phyloP scores from a whole-genome alignment of 1,140 invertebrate genomes.

The Dreissena rostriformis region DNA sequence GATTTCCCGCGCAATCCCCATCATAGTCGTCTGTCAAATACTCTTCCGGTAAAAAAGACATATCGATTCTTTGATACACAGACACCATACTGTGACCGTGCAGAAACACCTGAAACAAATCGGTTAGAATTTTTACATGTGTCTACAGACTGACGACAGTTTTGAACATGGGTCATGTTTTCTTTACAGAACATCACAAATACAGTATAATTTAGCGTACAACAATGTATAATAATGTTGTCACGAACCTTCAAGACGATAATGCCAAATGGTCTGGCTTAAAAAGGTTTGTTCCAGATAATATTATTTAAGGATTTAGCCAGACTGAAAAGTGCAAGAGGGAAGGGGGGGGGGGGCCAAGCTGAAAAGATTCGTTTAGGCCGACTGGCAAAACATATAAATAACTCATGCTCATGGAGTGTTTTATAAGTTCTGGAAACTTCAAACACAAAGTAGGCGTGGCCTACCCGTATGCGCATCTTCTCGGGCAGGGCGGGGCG shows the following conservation, averaged over 20 bases:
- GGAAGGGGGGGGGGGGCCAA: background rate
- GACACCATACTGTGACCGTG: constrained; percentile 58
- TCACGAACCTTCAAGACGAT: too few relatives aligned
- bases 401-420: background rate
- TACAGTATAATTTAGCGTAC: too few relatives aligned
- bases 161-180: background rate
- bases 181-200: too few relatives aligned
- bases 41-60: constrained; percentile 62
- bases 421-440: background rate
- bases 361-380: too few relatives aligned
- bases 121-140: too few relatives aligned
- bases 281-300: too few relatives aligned
- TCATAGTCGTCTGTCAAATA: constrained; percentile 65
- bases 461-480: constrained; percentile 51
- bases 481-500: constrained; percentile 48
- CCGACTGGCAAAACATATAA: background rate
- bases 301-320: background rate
- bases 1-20: constrained; percentile 45
- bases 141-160: background rate
- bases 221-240: too few relatives aligned
- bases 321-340: background rate
- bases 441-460: background rate
- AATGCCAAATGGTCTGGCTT: too few relatives aligned
- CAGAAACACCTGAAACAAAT: constrained; percentile 55
- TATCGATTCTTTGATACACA: constrained; percentile 58